A percentile compares a stretch with the other conserved stretches of the same genome.
These are phyloP conservation scores for Trinorchestia longiramus DNA, from an alignment of 1,140 invertebrate species.

Conservation along the genomic window DNA sequence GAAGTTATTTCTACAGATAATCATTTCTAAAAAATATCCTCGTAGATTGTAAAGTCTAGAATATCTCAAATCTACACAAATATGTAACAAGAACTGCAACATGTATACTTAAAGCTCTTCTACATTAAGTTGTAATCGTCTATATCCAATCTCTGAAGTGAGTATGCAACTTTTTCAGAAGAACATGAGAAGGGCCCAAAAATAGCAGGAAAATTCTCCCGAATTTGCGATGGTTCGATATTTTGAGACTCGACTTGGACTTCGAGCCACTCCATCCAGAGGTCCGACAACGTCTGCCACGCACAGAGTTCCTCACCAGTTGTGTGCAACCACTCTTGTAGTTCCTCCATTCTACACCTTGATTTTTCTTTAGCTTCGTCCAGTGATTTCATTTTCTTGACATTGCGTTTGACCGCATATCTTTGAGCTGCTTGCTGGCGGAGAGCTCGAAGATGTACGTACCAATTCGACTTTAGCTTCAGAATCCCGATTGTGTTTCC, in stretches of 20 bases:
- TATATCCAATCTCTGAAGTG: neutral
- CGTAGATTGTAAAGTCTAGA: neutral
- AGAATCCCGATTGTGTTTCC: slow-evolving; percentile 70
- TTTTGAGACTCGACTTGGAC: neutral
- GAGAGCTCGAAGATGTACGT: slow-evolving; percentile 71
- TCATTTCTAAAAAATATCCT: neutral
- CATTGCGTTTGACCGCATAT: neutral
- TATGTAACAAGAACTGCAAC: neutral
- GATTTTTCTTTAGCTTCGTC: neutral
- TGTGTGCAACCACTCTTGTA: neutral
- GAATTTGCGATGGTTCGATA: neutral
- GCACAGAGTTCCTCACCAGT: neutral
- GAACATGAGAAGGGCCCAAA: neutral
- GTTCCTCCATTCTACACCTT: neutral
- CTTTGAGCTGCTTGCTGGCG: slow-evolving; percentile 69
- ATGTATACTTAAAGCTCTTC: neutral
- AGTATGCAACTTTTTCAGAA: neutral
- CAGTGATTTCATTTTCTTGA: neutral
- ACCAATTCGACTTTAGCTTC: slow-evolving; percentile 74
- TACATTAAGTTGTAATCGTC: neutral
- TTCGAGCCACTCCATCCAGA: slow-evolving; percentile 37
- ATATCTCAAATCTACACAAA: neutral
- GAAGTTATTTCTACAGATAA: neutral
- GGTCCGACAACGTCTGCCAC: neutral
- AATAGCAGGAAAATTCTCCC: neutral